These are phyloP conservation scores for Meleagris gallopavo DNA, from an alignment of 2,113 vertebrate genomes.

Conservation along the genomic window DNA sequence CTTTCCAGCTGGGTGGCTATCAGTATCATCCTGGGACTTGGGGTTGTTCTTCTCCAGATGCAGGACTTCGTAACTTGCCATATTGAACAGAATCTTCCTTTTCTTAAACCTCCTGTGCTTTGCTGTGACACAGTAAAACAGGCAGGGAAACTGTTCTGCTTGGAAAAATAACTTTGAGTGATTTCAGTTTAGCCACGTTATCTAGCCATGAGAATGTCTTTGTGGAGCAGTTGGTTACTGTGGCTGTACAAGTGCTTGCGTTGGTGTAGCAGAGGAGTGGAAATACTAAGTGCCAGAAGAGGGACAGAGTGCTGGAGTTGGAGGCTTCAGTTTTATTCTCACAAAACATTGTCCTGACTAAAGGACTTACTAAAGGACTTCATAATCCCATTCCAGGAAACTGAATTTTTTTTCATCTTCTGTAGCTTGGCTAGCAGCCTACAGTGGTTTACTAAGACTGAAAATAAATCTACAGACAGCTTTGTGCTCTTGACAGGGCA, in stretches of 20 bases:
- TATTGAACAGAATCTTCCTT: not conserved
- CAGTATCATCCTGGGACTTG: fast-evolving
- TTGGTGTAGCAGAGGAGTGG: not conserved
- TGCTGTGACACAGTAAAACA: not conserved
- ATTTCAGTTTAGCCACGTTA: not conserved
- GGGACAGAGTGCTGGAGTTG: not conserved
- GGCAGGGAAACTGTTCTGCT: not conserved
- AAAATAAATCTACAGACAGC: not conserved
- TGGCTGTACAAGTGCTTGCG: not conserved
- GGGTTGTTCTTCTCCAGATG: not conserved
- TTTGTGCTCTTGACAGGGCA: not conserved
- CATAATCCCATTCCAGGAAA: not conserved
- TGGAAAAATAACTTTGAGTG: not conserved
- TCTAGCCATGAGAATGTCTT: not conserved
- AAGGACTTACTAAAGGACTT: not conserved
- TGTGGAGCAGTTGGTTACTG: not conserved
- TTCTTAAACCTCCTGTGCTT: not conserved
- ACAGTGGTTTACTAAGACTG: not conserved
- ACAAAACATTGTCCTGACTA: not conserved
- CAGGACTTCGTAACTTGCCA: not conserved
- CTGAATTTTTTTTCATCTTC: not conserved
- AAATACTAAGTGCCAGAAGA: not conserved
- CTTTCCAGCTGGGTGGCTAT: not conserved
- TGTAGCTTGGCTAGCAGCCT: not conserved
- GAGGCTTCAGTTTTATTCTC: not conserved